Evolutionary conservation across 2,113 vertebrate species (phyloP), one percentile per base, ranked within the genome.

Genomic region (Nycticebus coucang): DNA sequence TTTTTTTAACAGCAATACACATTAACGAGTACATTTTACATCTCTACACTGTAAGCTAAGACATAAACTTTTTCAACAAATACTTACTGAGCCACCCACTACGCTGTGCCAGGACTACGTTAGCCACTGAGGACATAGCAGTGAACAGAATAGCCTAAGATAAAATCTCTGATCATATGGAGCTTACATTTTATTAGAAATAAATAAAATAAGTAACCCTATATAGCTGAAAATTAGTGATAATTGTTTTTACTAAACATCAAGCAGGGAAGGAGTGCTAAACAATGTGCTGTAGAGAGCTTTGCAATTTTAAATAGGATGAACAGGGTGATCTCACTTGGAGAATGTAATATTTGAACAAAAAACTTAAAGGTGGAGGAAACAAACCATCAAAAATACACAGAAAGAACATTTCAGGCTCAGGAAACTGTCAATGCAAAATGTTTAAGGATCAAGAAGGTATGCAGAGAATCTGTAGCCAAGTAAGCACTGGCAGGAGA

Each of bases 201-300:
- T 84, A 96, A 97, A 62, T 72, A 92, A 96, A 97, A 79, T 80
- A 86, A 81, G 41, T 83, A 92, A 86, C 14, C 11, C n/a, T 79
- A 60, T 37, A 53, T 62, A 69, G 45, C 1, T 93, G 26, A 93
- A 41, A 78, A 85, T 82, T 77, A 94, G 35, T 21, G 18, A 72
- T 50, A 37, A 71, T 64, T 82, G 69, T 77, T 59, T 75, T 41
- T 26, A 75, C 5, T 80, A 87, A 93, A 81, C 4, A 89, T 53
- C 80, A 84, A 88, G 60, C 45, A 94, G 41, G 28, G 14, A 89
- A 94, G 30, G 0, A 0, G 10, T 12, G 3, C 21, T 72, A 10
- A 93, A 85, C 18, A 91, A 60, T 66, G 71, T 62, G 33, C 45
- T 21, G 41, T 85, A 21, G 22, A 13, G 30, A 88, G 14, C 45